These are phyloP conservation scores for Nycticryphes semicollaris DNA, from an alignment of 2,113 vertebrate genomes.

Conservation along the genomic window DNA sequence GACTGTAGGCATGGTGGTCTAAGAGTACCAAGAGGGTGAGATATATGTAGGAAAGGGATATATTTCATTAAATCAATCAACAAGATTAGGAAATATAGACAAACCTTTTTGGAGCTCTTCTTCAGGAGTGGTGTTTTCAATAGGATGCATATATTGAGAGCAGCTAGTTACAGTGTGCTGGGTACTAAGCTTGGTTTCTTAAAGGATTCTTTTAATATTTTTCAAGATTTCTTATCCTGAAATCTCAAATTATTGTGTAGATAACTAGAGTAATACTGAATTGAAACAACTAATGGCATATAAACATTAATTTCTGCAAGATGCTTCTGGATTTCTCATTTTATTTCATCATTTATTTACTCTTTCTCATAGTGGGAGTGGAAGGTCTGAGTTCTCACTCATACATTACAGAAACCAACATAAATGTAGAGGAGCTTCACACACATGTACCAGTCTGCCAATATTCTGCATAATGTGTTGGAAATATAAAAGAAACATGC, in stretches of 20 bases:
- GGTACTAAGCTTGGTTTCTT: background rate
- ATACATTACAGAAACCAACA: background rate
- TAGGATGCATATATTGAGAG: background rate
- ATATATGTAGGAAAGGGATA: background rate
- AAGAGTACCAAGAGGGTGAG: background rate
- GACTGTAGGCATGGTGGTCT: background rate
- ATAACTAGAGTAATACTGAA: background rate
- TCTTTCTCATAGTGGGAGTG: background rate
- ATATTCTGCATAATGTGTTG: background rate
- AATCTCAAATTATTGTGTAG: background rate
- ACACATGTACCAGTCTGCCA: background rate
- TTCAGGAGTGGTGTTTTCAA: background rate
- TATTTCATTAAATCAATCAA: background rate
- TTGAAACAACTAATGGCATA: background rate
- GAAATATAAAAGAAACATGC: background rate
- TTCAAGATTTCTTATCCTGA: background rate
- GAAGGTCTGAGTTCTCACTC: background rate
- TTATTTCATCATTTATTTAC: no score
- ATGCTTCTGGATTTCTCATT: background rate
- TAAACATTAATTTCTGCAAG: background rate
- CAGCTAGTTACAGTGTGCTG: background rate
- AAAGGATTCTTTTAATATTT: background rate
- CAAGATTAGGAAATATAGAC: background rate
- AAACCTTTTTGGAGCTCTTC: background rate
- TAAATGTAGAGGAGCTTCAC: background rate